Evolutionary conservation across 2,797 vertebrate species (phyloP), one percentile per base, ranked within the genome.

Genomic region (Melanitta fusca): DNA sequence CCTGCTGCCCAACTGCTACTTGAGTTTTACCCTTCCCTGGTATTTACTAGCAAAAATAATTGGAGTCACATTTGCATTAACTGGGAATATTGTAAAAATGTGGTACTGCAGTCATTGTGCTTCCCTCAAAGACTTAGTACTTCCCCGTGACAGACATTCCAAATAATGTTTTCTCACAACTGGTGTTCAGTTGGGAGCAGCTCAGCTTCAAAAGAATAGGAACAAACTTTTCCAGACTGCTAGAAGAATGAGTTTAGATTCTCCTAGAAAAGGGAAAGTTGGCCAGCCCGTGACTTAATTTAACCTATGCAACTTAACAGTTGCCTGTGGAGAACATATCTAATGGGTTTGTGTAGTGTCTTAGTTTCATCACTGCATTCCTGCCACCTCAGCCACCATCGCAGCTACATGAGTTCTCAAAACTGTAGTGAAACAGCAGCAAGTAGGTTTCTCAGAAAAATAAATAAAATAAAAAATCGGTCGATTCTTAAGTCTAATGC

Each of bases 61-160:
- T 5, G 1, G 43, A 68, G 61, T 69, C 34, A 38, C 32, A 74
- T 14, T 32, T 89, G 6, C 6, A 4, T 88, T 72, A 49, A 61
- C 64, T 3, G 2, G 65, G 28, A 90, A 7, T 73, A 47, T 70
- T 73, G 27, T 73, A 36, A 41, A 20, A 88, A 51, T 78, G 27
- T 0, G 0, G 10, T 68, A 60, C 19, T 64, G 34, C n/a, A 32
- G n/a, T 60, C 0, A 0, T n/a, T 86, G 57, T 60, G 8, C 43
- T 71, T 71, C 43, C 38, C 10, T 84, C 36, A 60, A 34, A 15
- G 25, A 51, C 21, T 92, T 10, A 20, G 17, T 17, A 58, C 22
- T 56, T 93, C 10, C 28, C 43, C 21, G 25, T 28, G 25, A 45
- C 10, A 60, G 36, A 24, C 43, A 24, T 74, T 71, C 18, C 22